Conservation (phyloP, 2,797 vertebrate genomes). For the Anas georgica region DNA sequence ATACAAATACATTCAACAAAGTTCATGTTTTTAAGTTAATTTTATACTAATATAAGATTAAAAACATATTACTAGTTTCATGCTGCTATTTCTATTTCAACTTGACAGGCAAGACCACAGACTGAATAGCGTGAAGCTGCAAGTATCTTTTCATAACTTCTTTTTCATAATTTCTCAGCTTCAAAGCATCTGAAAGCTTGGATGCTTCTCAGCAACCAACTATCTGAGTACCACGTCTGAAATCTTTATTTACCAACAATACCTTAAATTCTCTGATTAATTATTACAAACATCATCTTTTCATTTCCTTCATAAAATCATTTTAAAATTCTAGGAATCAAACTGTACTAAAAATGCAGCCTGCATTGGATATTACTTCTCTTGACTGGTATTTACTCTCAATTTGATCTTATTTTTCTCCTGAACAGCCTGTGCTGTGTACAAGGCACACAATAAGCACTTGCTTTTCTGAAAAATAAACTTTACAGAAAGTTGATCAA, state of each 20-base stretch:
- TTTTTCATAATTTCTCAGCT: neutral
- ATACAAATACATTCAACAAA: accelerated
- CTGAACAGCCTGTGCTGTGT: neutral
- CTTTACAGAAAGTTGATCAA: too few species aligned
- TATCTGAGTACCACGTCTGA: neutral
- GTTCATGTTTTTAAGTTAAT: neutral
- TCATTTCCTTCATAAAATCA: neutral
- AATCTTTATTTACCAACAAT: neutral
- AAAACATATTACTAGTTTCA: neutral
- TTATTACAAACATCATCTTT: neutral
- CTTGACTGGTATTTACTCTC: neutral
- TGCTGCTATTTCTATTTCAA: neutral
- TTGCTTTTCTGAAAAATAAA: too few species aligned
- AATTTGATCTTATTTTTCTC: neutral
- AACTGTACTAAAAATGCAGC: neutral
- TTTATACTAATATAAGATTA: neutral
- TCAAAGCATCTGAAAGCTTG: neutral
- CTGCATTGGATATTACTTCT: neutral
- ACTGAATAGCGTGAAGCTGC: neutral
- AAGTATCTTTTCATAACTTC: neutral
- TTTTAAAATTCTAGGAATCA: neutral
- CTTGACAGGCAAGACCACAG: neutral
- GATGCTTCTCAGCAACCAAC: neutral
- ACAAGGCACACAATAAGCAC: neutral
- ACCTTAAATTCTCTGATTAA: neutral